Base-by-base conservation (phyloP, 1,140 invertebrate genomes). In the Saccostrea cuccullata region DNA sequence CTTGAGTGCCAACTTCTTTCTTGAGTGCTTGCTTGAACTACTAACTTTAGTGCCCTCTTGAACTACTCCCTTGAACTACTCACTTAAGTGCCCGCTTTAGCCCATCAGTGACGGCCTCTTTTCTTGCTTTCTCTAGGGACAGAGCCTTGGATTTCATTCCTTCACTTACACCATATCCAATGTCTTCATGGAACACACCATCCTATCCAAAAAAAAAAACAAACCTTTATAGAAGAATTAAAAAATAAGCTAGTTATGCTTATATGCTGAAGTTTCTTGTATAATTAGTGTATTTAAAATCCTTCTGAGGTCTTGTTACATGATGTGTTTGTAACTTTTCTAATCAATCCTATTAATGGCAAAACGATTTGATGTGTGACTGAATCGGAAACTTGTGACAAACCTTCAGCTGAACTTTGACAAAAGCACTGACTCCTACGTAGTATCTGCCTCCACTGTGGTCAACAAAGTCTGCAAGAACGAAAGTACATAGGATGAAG, bases 61-160 rank as follows among this genome's bases (percentile, higher is more conserved):
- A 55, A 84, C 26, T 84, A 55, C 90, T 89, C 90, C 0, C 15
- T 55, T 83, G 40, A 47, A 83, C 26, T 83, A 47, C 90, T 89
- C 90, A 95, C 94, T 95, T 95, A 30, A 96, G 90, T 30, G 95
- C 95, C 90, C 95, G 91, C 88, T 96, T 96, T 47, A 96, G 88
- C 9, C 95, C 95, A 94, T 96, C 95, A 60, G 95, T 95, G 17
- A 95, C 95, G n/a, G 95, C 95, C 91, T 96, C 95, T 92, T 95
- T 96, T 55, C 95, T 92, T 12, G 95, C 95, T 86, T 96, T 96
- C 88, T 95, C 95, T 56, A 95, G 91, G 20, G 95, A 94, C 60
- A 95, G 89, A n/a, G 95, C 95, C 87, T 95, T 95, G 9, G 95
- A 95, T 87, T 92, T 94, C 94, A 96, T 95, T 82, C 95, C 95